phyloP scores from a whole-genome alignment of 2,888 invertebrate species.

The Dysmachus trigonus region DNA sequence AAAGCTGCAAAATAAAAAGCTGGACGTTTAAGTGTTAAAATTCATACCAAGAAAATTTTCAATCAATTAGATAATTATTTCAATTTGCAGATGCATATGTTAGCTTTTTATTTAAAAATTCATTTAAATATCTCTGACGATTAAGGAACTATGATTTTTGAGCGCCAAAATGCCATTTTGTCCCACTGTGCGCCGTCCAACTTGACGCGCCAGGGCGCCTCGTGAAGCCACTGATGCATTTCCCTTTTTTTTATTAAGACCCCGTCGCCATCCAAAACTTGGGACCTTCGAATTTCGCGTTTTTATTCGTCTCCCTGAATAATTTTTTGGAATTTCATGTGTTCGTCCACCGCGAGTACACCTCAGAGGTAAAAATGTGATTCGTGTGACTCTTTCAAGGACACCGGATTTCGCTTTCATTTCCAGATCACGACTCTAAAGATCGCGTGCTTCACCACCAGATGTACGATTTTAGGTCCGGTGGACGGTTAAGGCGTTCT shows the following conservation, averaged over 20 bases:
- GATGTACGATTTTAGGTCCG: background rate
- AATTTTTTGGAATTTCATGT: background rate
- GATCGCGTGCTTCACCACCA: background rate
- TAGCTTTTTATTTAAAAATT: too few relatives aligned
- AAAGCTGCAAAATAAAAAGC: too few relatives aligned
- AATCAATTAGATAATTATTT: too few relatives aligned
- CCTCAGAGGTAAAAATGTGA: background rate
- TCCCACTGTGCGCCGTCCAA: background rate
- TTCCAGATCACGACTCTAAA: constrained; percentile 21
- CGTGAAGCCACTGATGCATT: background rate
- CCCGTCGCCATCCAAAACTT: background rate
- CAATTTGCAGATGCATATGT: too few relatives aligned
- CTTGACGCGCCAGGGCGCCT: background rate
- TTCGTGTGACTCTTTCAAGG: constrained; percentile 24
- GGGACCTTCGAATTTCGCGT: background rate
- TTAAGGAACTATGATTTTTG: background rate
- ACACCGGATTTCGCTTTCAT: constrained; percentile 31
- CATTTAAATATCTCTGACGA: too few relatives aligned
- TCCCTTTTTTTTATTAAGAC: background rate
- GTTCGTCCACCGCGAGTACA: background rate
- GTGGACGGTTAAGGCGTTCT: background rate
- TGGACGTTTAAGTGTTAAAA: too few relatives aligned
- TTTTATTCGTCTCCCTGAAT: background rate
- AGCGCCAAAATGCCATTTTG: background rate
- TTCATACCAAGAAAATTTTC: too few relatives aligned